Percentiles rank a stretch among this genome's conserved stretches.
Evolutionary conservation across 2,113 vertebrate genomes (phyloP).

Genomic region (Proterorhinus semilunaris): DNA sequence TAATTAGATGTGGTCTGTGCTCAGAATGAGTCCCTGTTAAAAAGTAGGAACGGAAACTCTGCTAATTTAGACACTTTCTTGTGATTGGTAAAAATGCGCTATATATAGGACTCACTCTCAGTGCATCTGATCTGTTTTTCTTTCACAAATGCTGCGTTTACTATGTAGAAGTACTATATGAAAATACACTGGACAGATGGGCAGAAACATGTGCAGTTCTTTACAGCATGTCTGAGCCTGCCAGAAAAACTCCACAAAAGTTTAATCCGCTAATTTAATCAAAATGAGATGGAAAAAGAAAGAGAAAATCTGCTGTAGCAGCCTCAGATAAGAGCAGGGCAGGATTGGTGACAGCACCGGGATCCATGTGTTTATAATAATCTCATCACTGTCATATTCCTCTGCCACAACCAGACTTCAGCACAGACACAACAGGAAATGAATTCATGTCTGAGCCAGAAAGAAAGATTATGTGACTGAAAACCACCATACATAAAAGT

Average conservation of each 20-base stretch:
- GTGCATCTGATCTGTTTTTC: no score
- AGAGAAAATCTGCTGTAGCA: slow-evolving; percentile 14
- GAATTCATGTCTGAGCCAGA: slow-evolving; percentile 3
- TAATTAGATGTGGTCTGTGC: no score
- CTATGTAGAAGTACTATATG: no score
- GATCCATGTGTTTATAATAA: slow-evolving; percentile 71
- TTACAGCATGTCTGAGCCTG: neutral
- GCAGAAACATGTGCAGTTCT: neutral
- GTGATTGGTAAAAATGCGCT: no score
- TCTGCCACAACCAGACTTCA: slow-evolving; percentile 16
- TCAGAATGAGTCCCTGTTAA: no score
- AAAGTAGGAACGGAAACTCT: no score
- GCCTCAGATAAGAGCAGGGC: slow-evolving; percentile 51
- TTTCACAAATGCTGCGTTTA: no score
- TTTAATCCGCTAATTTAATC: neutral
- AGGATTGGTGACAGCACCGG: slow-evolving; percentile 54
- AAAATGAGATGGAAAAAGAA: slow-evolving; percentile 12
- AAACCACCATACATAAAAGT: no score
- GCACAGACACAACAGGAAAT: neutral
- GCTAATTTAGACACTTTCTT: no score
- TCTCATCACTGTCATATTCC: slow-evolving; percentile 67
- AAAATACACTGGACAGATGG: neutral
- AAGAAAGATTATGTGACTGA: no score
- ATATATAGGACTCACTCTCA: no score
- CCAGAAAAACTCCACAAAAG: neutral